These are phyloP conservation scores for Pseudomyrmex sp. DNA, from an alignment of 1,140 invertebrate genomes.

Conservation along the genomic window DNA sequence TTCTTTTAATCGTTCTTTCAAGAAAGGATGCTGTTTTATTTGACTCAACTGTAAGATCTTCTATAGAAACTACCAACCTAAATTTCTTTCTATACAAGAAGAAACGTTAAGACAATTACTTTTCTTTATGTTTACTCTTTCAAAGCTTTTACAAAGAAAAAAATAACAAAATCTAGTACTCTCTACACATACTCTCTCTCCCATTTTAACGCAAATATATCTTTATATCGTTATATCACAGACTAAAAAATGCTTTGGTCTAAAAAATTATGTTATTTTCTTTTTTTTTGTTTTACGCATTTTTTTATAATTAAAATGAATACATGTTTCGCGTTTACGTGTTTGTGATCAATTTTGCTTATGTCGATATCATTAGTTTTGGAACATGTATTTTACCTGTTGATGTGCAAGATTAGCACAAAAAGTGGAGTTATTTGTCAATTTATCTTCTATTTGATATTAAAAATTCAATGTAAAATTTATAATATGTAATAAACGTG, in stretches of 20 bases:
- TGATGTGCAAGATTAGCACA: conserved; percentile 47
- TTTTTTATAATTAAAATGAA: conserved; percentile 33
- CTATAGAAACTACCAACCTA: conserved; percentile 50
- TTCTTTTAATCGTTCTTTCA: conserved; percentile 37
- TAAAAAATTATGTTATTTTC: conserved; percentile 79
- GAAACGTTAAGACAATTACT: conserved; percentile 47
- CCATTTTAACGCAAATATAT: conserved; percentile 75
- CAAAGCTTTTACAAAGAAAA: conserved; percentile 39
- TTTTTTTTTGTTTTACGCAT: conserved; percentile 52
- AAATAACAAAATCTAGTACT: conserved; percentile 62
- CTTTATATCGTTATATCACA: conserved; percentile 82
- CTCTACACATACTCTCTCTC: conserved; percentile 73
- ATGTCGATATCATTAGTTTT: conserved; percentile 10
- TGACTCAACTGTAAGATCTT: conserved; percentile 50
- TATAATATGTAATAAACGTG: neutral
- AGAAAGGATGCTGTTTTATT: conserved; percentile 46
- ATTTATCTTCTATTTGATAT: neutral
- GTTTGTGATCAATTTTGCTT: neutral
- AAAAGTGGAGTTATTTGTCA: neutral
- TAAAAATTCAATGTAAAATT: conserved; percentile 11
- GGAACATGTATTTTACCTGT: conserved; percentile 32
- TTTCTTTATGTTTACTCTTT: neutral
- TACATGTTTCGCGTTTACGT: conserved; percentile 30
- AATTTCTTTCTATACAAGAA: conserved; percentile 35
- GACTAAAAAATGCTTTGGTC: conserved; percentile 86